Evolutionary conservation across 92 coral and sea anemone species (phyloP).

Genomic region (Galaxea fascicularis): DNA sequence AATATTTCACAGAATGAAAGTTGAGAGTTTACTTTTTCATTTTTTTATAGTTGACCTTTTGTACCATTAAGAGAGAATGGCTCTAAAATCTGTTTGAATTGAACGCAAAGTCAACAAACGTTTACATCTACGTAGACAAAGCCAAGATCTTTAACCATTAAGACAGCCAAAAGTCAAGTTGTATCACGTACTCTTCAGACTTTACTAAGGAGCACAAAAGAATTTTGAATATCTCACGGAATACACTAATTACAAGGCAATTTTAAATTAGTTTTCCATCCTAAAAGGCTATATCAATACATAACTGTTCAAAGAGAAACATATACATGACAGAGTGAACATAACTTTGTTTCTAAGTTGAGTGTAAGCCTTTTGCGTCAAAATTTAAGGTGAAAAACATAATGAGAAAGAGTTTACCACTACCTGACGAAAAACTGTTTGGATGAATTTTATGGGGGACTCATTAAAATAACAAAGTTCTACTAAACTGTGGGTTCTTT

Average conservation of each 20-base stretch:
- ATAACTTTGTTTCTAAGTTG: constrained; percentile 19
- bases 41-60: background rate
- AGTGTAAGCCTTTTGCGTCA: background rate
- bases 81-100: background rate
- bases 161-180: background rate
- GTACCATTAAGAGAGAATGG: background rate
- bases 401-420: background rate
- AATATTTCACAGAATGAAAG: too few species aligned
- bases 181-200: background rate
- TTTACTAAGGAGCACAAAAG: too few species aligned
- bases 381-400: too few species aligned
- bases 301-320: background rate
- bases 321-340: background rate
- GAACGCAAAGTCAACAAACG: background rate
- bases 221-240: too few species aligned
- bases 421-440: too few species aligned
- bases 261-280: background rate
- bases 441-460: background rate
- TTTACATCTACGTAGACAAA: constrained; percentile 5
- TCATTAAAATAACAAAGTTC: background rate
- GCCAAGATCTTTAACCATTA: background rate
- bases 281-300: background rate
- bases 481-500: background rate
- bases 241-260: background rate
- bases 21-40: too few species aligned